A percentile compares a stretch with the other conserved stretches of the same genome.
These are phyloP conservation scores for Rhadina sibilatrix DNA, from an alignment of 2,113 vertebrate species.

Conservation along the genomic window DNA sequence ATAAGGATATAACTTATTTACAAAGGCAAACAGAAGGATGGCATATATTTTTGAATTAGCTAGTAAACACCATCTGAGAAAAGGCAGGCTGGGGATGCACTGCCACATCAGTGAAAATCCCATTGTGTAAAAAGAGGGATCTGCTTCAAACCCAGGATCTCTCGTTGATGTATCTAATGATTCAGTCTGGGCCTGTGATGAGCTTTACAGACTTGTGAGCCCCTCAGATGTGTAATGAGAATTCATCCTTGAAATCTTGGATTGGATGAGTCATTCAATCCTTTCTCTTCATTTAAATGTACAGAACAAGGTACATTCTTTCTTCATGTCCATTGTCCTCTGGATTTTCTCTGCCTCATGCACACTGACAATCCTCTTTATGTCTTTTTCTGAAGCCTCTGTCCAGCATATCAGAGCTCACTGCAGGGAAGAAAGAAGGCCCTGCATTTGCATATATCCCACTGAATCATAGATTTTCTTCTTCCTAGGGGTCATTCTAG, in stretches of 20 bases:
- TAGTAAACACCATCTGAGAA: neutral
- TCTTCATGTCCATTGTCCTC: neutral
- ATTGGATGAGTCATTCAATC: neutral
- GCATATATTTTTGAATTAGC: neutral
- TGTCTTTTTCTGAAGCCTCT: neutral
- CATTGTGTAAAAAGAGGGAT: neutral
- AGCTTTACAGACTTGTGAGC: neutral
- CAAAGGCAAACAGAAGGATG: neutral
- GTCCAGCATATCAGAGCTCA: neutral
- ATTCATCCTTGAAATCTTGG: neutral
- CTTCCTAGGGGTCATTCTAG: neutral
- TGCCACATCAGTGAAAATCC: neutral
- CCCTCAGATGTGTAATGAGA: neutral
- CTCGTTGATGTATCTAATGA: fast-evolving
- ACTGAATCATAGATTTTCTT: neutral
- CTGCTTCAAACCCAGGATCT: neutral
- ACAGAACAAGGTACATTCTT: neutral
- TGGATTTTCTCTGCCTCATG: neutral
- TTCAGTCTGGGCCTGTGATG: neutral
- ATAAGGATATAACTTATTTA: neutral
- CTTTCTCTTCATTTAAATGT: neutral
- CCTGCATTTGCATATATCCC: neutral
- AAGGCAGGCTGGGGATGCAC: neutral
- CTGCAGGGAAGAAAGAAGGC: neutral
- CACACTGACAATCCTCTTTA: neutral